Conservation (phyloP, 2,797 vertebrate genomes). For the Peromyscus nudipes region DNA sequence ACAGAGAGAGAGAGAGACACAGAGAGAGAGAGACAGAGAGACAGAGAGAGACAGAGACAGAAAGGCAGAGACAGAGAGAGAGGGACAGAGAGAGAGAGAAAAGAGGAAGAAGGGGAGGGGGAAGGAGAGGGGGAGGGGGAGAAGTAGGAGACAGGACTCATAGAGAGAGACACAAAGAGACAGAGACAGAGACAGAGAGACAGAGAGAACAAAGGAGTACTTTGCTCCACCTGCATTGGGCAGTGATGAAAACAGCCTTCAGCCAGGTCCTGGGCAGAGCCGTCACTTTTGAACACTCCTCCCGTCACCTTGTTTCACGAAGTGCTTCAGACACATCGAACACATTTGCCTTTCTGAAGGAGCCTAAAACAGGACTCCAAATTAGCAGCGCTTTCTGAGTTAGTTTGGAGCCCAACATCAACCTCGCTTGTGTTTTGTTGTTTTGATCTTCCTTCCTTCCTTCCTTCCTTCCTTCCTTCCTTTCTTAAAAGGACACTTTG, state of each 20-base stretch:
- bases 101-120: neutral
- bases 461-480: neutral
- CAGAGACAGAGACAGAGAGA: too few species aligned
- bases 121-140: neutral
- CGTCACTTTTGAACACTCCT: conserved; percentile 54
- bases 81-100: neutral
- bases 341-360: conserved; percentile 28
- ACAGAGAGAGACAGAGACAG: neutral
- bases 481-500: conserved; percentile 38
- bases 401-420: conserved; percentile 46
- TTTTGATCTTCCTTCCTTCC: neutral
- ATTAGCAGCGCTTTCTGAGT: conserved; percentile 67
- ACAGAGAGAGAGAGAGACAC: too few species aligned
- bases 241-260: conserved; percentile 58
- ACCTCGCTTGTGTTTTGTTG: neutral
- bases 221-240: conserved; percentile 36
- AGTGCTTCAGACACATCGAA: conserved; percentile 37
- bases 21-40: too few species aligned
- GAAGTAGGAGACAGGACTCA: neutral
- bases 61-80: neutral
- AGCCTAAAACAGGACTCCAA: conserved; percentile 21
- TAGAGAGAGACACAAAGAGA: neutral
- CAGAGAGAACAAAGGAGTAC: neutral
- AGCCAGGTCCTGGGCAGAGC: neutral
- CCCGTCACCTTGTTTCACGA: conserved; percentile 54